Evolutionary conservation across 2,797 vertebrate genomes (phyloP).

Genomic region (Lophius americanus): DNA sequence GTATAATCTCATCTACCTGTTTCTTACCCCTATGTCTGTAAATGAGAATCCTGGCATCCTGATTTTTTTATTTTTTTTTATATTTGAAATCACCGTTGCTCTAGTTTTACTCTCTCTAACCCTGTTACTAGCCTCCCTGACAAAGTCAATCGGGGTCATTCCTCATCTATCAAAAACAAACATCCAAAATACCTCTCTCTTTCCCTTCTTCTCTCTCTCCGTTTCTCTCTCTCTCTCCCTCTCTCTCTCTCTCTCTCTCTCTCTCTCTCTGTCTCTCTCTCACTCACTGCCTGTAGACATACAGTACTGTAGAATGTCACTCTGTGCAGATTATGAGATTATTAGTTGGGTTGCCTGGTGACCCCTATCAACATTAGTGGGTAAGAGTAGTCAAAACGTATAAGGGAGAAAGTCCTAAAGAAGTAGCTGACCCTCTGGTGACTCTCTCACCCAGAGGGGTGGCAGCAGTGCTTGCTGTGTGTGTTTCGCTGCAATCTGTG

Average conservation of each 20-base stretch:
- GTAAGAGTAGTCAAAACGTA: slow-evolving; percentile 55
- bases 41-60: slow-evolving; percentile 87
- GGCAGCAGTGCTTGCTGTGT: slow-evolving; percentile 83
- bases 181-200: slow-evolving; percentile 87
- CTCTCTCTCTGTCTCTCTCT: not conserved
- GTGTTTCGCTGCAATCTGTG: slow-evolving; percentile 82
- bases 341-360: slow-evolving; percentile 40
- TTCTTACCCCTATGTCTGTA: slow-evolving; percentile 88
- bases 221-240: slow-evolving; percentile 85
- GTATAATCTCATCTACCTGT: slow-evolving; percentile 83
- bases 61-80: slow-evolving; percentile 89
- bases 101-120: slow-evolving; percentile 84
- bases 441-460: slow-evolving; percentile 86
- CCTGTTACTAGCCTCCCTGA: slow-evolving; percentile 88
- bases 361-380: slow-evolving; percentile 52
- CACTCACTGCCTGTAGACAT: slow-evolving; percentile 26
- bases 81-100: slow-evolving; percentile 92
- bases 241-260: slow-evolving; percentile 2
- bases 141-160: slow-evolving; percentile 99
- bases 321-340: slow-evolving; percentile 48
- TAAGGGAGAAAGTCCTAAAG: slow-evolving; percentile 82
- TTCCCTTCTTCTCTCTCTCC: slow-evolving; percentile 79
- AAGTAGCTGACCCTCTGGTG: slow-evolving; percentile 87
- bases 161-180: slow-evolving; percentile 99
- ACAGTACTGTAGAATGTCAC: slow-evolving; percentile 42